These are phyloP conservation scores for Panthera uncia DNA, from an alignment of 2,113 vertebrate genomes.

Conservation along the genomic window DNA sequence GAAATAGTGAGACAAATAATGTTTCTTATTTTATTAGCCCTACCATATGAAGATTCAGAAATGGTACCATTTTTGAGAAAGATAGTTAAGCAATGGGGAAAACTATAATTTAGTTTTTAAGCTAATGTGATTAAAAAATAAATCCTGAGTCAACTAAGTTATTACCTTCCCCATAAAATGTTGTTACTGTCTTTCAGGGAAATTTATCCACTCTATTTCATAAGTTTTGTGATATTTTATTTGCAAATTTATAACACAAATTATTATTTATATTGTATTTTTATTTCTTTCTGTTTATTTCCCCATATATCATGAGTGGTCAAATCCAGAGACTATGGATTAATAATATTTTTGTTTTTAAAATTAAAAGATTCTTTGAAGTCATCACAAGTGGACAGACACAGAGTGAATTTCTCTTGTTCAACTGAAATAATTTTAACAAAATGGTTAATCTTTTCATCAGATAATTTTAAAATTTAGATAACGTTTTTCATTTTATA, in stretches of 20 bases:
- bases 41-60: neutral
- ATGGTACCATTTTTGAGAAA: neutral
- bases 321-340: neutral
- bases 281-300: neutral
- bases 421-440: neutral
- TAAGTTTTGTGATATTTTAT: neutral
- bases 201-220: neutral
- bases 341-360: neutral
- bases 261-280: neutral
- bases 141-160: neutral
- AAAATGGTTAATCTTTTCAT: neutral
- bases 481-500: neutral
- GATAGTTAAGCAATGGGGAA: neutral
- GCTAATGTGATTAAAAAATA: neutral
- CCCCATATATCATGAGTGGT: neutral
- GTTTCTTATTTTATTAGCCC: neutral
- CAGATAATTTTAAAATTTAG: neutral
- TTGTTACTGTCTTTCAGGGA: neutral
- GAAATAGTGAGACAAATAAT: neutral
- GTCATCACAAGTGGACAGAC: neutral
- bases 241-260: neutral
- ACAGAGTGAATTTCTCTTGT: neutral
- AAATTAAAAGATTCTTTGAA: neutral
- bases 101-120: neutral
- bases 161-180: neutral